Conservation (phyloP, 1,140 invertebrate species). For the Drosophila nikananu region DNA sequence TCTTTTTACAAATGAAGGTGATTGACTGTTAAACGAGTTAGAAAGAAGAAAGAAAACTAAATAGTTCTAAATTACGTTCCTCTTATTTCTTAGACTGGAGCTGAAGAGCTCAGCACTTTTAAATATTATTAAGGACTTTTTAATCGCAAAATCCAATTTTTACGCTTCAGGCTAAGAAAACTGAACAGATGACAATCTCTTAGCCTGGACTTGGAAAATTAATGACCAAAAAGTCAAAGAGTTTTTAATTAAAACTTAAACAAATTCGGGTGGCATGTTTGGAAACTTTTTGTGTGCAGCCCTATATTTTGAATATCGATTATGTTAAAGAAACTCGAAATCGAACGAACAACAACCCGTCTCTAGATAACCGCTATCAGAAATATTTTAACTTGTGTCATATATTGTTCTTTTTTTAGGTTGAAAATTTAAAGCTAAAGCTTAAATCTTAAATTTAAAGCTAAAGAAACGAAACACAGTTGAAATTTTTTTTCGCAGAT, state of each 20-base stretch:
- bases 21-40: not conserved
- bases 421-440: too few relatives aligned
- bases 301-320: not conserved
- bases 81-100: too few relatives aligned
- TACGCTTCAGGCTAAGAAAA: not conserved
- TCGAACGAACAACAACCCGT: not conserved
- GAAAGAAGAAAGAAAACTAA: too few relatives aligned
- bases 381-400: too few relatives aligned
- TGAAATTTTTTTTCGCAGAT: too few relatives aligned
- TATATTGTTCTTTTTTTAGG: too few relatives aligned
- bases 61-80: not conserved
- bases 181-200: not conserved
- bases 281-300: not conserved
- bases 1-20: slow-evolving; percentile 22
- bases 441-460: too few relatives aligned
- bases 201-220: not conserved
- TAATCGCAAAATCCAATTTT: not conserved
- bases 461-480: too few relatives aligned
- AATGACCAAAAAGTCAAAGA: not conserved
- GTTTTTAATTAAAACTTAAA: not conserved
- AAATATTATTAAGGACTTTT: not conserved
- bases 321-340: not conserved
- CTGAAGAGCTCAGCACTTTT: not conserved
- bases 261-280: not conserved
- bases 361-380: not conserved